These are phyloP conservation scores for Azemiops feae DNA, from an alignment of 2,113 vertebrate species.

Conservation along the genomic window DNA sequence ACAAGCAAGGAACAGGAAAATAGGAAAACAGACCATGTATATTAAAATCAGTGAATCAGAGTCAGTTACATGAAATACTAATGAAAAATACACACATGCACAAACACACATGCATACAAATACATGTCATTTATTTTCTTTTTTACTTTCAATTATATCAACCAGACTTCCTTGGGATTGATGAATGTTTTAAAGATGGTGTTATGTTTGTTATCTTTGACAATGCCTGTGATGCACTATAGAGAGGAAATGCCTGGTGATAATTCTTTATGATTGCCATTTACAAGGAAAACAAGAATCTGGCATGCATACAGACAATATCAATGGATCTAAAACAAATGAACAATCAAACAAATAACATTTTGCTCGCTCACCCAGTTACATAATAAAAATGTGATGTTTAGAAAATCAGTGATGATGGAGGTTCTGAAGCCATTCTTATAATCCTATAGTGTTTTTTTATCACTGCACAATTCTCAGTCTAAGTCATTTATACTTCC, in stretches of 20 bases:
- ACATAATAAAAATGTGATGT: neutral
- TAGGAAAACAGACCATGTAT: neutral
- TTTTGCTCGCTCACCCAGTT: neutral
- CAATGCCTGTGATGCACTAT: neutral
- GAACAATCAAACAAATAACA: too few species aligned
- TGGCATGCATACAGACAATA: too few species aligned
- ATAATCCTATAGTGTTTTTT: neutral
- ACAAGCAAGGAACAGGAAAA: neutral
- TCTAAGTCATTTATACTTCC: neutral
- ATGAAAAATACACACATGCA: neutral
- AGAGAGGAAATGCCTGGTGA: neutral
- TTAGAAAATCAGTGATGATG: neutral
- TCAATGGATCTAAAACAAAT: too few species aligned
- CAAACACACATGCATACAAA: neutral
- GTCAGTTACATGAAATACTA: neutral
- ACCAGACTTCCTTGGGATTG: neutral
- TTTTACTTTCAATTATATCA: neutral
- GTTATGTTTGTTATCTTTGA: neutral
- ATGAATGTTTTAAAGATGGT: neutral
- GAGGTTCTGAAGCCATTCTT: neutral
- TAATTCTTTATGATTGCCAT: too few species aligned
- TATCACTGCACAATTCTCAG: neutral
- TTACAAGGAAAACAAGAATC: too few species aligned
- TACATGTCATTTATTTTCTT: neutral
- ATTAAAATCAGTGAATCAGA: neutral